Base-by-base conservation (phyloP, 2,888 invertebrate genomes). In the Yponomeuta plumbellus region DNA sequence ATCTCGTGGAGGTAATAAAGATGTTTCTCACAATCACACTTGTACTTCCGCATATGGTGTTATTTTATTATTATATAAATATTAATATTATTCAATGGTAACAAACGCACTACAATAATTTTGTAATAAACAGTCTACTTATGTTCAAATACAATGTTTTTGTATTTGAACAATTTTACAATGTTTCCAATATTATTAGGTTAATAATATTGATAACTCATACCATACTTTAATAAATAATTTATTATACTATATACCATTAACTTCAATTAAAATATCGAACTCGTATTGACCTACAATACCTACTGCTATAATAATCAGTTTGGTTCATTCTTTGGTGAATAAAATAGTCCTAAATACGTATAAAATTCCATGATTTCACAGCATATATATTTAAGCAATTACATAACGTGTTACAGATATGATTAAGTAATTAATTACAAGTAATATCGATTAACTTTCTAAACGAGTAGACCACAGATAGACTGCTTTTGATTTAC, bases 251-350 rank as follows among this genome's bases (percentile, higher is more conserved):
- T 34, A 34, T 34, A 34, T 34, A 34, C 34, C 8, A 8, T 8
- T 8, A 34, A 34, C 34, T 34, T 34, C 34, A 34, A 34, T 34
- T 34, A 34, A 34, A 34, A 34, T 34, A 34, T 8, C 5, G 17
- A 17, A 13, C 44, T 52, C 44, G 13, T 52, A 52, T 52, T 17
- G 44, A 52, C 44, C 44, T 52, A 52, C 44, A 52, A 17, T 17
- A 52, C 34, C 34, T 52, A 65, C 34, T 64, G 63, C 13, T 61
- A 52, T 62, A 66, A 56, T 62, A 64, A 85, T 83, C 80, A 81
- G 78, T 84, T 87, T 87, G 86, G 86, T 86, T 85, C 85, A 79
- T 81, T 85, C 75, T 76, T 85, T 85, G 81, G 81, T 80, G 75
- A 76, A 64, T 74, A 17, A n/a, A n/a, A 52, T 52, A 52, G 44